These are phyloP conservation scores for Holocentrus rufus DNA, from an alignment of 2,797 vertebrate species.

Conservation along the genomic window DNA sequence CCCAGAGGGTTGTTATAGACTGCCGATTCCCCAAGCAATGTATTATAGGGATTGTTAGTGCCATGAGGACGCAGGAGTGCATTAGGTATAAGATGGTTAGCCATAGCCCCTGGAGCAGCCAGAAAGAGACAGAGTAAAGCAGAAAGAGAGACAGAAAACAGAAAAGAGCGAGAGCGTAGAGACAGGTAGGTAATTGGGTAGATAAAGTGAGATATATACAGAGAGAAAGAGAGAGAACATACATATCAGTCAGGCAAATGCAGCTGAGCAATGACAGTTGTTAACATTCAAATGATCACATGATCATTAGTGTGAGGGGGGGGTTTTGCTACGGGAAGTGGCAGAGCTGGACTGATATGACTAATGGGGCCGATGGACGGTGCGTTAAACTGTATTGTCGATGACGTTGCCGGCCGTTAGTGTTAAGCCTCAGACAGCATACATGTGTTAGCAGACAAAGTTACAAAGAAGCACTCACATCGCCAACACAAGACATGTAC, in stretches of 20 bases:
- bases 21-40: slow-evolving; percentile 99
- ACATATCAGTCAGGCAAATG: slow-evolving; percentile 92
- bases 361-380: slow-evolving; percentile 67
- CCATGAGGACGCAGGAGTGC: slow-evolving; percentile 99
- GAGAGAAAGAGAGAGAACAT: slow-evolving; percentile 67
- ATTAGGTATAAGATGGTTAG: slow-evolving; percentile 99
- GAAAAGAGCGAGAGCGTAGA: slow-evolving; percentile 22
- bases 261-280: slow-evolving; percentile 88
- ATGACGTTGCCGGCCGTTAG: slow-evolving; percentile 45
- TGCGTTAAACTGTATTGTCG: slow-evolving; percentile 53
- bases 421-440: slow-evolving; percentile 43
- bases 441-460: slow-evolving; percentile 43
- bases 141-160: slow-evolving; percentile 32
- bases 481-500: slow-evolving; percentile 43
- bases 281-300: slow-evolving; percentile 82
- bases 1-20: slow-evolving; percentile 99
- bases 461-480: slow-evolving; percentile 29
- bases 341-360: slow-evolving; percentile 63
- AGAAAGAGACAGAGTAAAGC: slow-evolving; percentile 70
- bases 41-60: slow-evolving; percentile 99
- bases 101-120: slow-evolving; percentile 99
- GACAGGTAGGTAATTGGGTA: slow-evolving; percentile 54
- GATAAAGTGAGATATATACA: slow-evolving; percentile 62
- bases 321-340: slow-evolving; percentile 55
- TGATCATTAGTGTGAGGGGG: slow-evolving; percentile 69